phyloP scores from a whole-genome alignment of 2,113 vertebrate genomes.

The Corythaeola cristata region DNA sequence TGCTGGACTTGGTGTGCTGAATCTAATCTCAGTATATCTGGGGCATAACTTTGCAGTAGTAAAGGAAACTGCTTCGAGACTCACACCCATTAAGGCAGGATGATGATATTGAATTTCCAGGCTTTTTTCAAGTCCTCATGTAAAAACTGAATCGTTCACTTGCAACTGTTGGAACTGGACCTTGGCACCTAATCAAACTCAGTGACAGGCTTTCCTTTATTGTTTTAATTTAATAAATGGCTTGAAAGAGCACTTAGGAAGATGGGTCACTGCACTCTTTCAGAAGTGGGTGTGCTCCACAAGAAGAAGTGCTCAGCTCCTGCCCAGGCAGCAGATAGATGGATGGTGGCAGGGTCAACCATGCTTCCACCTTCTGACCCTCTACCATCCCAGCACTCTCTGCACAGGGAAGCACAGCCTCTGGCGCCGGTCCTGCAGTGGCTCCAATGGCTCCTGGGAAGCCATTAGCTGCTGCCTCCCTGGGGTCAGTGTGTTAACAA shows the following conservation, averaged over 20 bases:
- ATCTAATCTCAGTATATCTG: neutral
- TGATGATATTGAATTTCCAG: neutral
- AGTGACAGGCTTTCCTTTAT: neutral
- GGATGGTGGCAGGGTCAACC: neutral
- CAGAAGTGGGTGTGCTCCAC: neutral
- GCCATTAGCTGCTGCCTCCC: neutral
- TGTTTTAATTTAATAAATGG: neutral
- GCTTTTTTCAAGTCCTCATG: neutral
- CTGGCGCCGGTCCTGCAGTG: fast-evolving
- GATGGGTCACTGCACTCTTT: neutral
- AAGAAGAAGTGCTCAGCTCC: neutral
- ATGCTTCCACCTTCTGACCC: neutral
- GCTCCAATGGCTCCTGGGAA: neutral
- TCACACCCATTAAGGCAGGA: neutral
- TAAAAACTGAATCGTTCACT: neutral
- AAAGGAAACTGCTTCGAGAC: neutral
- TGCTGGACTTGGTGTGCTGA: neutral
- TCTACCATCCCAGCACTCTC: fast-evolving
- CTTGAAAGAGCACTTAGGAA: neutral
- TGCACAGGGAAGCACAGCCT: neutral
- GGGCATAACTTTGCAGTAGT: neutral
- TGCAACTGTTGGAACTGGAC: neutral
- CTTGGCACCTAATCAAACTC: neutral
- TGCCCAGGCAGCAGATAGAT: neutral
- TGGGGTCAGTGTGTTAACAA: neutral